Conservation (phyloP, 1,140 invertebrate genomes). For the Papilio polyxenes region DNA sequence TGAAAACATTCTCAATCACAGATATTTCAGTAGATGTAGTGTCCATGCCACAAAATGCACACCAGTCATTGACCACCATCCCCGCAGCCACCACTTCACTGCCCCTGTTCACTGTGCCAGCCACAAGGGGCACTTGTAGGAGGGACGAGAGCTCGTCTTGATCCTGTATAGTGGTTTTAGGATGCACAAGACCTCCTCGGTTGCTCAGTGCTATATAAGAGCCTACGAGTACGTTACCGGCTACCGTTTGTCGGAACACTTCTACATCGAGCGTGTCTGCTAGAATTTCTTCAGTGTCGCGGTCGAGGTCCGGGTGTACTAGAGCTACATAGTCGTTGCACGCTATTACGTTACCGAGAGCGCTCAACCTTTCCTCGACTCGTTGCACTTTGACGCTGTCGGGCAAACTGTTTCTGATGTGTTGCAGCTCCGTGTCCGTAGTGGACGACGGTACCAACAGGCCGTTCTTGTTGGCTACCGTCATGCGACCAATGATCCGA, state of each 20-base stretch:
- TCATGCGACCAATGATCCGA: slow-evolving; percentile 95
- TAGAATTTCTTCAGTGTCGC: slow-evolving; percentile 98
- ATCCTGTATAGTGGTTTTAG: slow-evolving; percentile 95
- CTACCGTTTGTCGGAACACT: slow-evolving; percentile 97
- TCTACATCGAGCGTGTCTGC: slow-evolving; percentile 97
- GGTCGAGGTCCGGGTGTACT: slow-evolving; percentile 98
- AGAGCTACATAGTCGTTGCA: slow-evolving; percentile 99
- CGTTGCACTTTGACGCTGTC: slow-evolving; percentile 96
- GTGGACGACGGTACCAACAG: slow-evolving; percentile 95
- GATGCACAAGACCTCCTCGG: slow-evolving; percentile 97
- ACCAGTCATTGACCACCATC: slow-evolving; percentile 99
- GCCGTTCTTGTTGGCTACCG: slow-evolving; percentile 93
- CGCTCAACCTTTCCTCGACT: slow-evolving; percentile 97
- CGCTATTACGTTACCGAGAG: slow-evolving; percentile 98
- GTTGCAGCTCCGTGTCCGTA: slow-evolving; percentile 98
- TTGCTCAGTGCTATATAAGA: slow-evolving; percentile 98
- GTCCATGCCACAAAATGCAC: slow-evolving; percentile 97
- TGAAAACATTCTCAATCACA: slow-evolving; percentile 99
- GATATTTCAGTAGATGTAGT: slow-evolving; percentile 99
- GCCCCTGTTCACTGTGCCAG: slow-evolving; percentile 98
- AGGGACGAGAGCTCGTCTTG: slow-evolving; percentile 99
- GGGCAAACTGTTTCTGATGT: slow-evolving; percentile 97
- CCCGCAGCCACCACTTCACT: slow-evolving; percentile 97
- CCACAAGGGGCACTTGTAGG: slow-evolving; percentile 94
- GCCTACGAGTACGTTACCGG: slow-evolving; percentile 96